A percentile compares a stretch with the other conserved stretches of the same genome.
These are phyloP conservation scores for Pterostichus niger DNA, from an alignment of 2,888 invertebrate genomes.

Conservation along the genomic window DNA sequence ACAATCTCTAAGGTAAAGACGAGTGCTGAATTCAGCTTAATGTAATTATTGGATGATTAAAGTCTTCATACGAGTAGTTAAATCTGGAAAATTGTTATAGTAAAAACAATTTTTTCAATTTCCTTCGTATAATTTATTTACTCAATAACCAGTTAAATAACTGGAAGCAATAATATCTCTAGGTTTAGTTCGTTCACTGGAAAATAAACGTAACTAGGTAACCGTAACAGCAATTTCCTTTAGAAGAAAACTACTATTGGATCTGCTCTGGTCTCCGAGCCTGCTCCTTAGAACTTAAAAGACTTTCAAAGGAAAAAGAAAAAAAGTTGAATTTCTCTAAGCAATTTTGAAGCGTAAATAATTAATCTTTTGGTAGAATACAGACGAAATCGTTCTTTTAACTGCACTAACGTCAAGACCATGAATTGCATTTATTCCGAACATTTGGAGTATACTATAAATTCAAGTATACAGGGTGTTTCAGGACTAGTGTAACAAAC, in stretches of 20 bases:
- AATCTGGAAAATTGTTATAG: too few species aligned
- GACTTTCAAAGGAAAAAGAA: conserved; percentile 22
- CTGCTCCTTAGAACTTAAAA: conserved; percentile 26
- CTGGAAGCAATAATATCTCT: conserved; percentile 21
- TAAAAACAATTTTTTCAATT: too few species aligned
- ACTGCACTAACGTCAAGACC: not conserved
- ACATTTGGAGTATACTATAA: too few species aligned
- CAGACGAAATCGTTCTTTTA: conserved; percentile 13
- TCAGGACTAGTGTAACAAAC: too few species aligned
- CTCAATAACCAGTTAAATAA: conserved; percentile 3
- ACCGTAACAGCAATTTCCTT: conserved; percentile 28
- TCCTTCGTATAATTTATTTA: not conserved
- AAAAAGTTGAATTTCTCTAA: conserved; percentile 20
- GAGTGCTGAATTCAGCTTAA: too few species aligned
- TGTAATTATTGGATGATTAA: too few species aligned
- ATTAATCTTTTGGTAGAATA: conserved; percentile 21
- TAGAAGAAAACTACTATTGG: conserved; percentile 11
- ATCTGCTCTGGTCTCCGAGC: not conserved
- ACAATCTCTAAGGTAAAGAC: too few species aligned
- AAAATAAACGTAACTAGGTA: conserved; percentile 8
- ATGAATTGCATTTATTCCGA: not conserved
- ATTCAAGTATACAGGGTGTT: too few species aligned
- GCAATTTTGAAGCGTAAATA: conserved; percentile 23
- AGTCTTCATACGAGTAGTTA: too few species aligned
- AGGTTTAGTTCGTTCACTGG: not conserved